phyloP scores from a whole-genome alignment of 2,797 vertebrate genomes.

The Coregonus ussuriensis region DNA sequence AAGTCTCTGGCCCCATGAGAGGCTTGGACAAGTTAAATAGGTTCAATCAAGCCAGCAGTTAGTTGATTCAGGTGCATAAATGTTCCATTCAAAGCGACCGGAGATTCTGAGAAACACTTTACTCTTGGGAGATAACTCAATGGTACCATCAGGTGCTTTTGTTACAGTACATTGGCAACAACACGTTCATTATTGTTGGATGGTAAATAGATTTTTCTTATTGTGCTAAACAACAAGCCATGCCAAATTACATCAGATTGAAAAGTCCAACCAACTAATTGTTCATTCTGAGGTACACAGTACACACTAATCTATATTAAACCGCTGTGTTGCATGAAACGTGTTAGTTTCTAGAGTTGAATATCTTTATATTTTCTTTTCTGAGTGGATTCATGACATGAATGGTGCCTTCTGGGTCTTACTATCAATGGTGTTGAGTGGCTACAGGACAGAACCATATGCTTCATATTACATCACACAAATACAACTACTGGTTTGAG shows the following conservation, averaged over 20 bases:
- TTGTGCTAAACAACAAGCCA: constrained; percentile 27
- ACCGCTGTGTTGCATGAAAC: constrained; percentile 58
- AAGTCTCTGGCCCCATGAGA: constrained; percentile 17
- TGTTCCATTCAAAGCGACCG: constrained; percentile 42
- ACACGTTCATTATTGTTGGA: constrained; percentile 1
- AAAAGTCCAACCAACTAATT: constrained; percentile 33
- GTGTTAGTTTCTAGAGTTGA: constrained; percentile 40
- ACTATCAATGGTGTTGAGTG: constrained; percentile 20
- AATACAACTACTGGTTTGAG: constrained; percentile 34
- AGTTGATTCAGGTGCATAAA: constrained; percentile 67
- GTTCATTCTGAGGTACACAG: constrained; percentile 51
- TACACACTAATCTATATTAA: constrained; percentile 39
- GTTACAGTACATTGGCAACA: constrained; percentile 11
- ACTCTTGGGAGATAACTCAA: constrained; percentile 1
- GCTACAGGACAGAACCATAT: constrained; percentile 18
- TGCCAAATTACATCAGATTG: constrained; percentile 12
- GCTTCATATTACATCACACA: background rate
- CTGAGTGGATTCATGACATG: constrained; percentile 37
- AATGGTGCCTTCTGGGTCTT: constrained; percentile 65
- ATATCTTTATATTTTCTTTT: background rate
- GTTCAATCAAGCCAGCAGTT: constrained; percentile 45
- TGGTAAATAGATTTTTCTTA: constrained; percentile 25
- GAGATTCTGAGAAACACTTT: constrained; percentile 39
- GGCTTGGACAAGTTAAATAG: constrained; percentile 31
- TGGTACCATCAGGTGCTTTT: constrained; percentile 23